Percentiles rank a stretch among this genome's conserved stretches.
phyloP scores from a whole-genome alignment of 2,113 vertebrate genomes.

The Oenanthe oenanthe region DNA sequence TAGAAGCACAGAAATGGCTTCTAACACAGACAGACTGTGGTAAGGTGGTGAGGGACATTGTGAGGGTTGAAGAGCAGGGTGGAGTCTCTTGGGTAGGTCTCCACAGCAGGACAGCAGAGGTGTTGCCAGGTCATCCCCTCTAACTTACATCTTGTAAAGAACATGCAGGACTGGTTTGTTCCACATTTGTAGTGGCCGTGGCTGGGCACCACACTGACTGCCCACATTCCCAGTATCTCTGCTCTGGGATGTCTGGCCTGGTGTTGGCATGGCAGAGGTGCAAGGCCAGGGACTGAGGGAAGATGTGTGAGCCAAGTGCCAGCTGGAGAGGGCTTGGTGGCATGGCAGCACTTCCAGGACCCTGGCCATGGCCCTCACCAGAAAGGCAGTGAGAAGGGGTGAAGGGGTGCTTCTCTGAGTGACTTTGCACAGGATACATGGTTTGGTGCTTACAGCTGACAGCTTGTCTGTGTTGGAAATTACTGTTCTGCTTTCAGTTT shows the following conservation, averaged over 20 bases:
- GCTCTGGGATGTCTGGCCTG: background rate
- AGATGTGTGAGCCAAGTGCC: background rate
- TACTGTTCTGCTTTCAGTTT: background rate
- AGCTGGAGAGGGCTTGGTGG: background rate
- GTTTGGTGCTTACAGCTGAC: background rate
- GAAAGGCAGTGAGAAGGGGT: accelerated
- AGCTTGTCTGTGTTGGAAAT: background rate
- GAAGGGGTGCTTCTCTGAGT: background rate
- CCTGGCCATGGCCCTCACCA: accelerated
- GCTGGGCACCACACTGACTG: accelerated
- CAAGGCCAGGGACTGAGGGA: background rate
- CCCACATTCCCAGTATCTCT: background rate
- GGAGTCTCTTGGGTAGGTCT: background rate
- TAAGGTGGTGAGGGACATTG: accelerated
- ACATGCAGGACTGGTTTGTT: background rate
- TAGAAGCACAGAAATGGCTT: background rate
- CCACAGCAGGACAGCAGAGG: background rate
- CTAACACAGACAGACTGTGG: background rate
- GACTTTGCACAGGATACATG: accelerated
- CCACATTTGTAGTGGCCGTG: accelerated
- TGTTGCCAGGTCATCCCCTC: background rate
- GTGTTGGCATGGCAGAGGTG: background rate
- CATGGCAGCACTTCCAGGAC: accelerated
- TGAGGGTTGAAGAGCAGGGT: background rate
- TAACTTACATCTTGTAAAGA: background rate